Evolutionary conservation across 2,888 invertebrate species (phyloP).

Genomic region (Cremastinae sp.): DNA sequence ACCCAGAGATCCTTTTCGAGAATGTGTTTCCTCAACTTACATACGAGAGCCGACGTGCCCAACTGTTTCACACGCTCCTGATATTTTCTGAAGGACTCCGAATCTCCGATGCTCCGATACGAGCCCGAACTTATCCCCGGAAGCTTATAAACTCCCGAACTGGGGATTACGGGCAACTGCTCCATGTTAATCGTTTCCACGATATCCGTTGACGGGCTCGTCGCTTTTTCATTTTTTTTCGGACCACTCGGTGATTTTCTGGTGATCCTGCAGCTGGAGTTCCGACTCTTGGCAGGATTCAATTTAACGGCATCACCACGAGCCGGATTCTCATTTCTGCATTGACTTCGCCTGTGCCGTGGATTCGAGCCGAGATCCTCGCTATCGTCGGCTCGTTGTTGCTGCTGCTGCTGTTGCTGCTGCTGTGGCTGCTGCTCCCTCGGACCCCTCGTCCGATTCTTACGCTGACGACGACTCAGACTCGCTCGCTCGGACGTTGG

Average conservation of each 20-base stretch:
- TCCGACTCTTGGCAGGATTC: slow-evolving; percentile 5
- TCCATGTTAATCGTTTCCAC: background rate
- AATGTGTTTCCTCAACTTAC: slow-evolving; percentile 84
- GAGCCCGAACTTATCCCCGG: slow-evolving; percentile 70
- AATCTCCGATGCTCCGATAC: background rate
- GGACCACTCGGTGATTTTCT: background rate
- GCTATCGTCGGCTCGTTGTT: slow-evolving; percentile 58
- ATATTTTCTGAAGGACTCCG: background rate
- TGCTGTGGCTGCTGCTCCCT: slow-evolving; percentile 61
- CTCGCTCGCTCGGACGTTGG: slow-evolving; percentile 78
- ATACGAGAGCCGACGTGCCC: slow-evolving; percentile 82
- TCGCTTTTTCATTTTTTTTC: slow-evolving; percentile 16
- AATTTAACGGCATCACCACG: background rate
- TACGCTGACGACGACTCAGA: slow-evolving; percentile 82
- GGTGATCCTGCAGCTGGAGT: background rate
- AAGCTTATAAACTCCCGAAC: too few relatives aligned
- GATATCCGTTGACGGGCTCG: slow-evolving; percentile 64
- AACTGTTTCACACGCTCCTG: slow-evolving; percentile 72
- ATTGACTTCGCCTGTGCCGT: too few relatives aligned
- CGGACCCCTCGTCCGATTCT: slow-evolving; percentile 79
- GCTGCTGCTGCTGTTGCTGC: background rate
- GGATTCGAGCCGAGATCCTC: slow-evolving; percentile 64
- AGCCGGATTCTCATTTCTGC: slow-evolving; percentile 26
- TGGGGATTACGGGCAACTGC: too few relatives aligned
- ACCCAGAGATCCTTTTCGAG: slow-evolving; percentile 83